Evolutionary conservation across 2,888 invertebrate species (phyloP).

Genomic region (Cryptophagus acutangulus): DNA sequence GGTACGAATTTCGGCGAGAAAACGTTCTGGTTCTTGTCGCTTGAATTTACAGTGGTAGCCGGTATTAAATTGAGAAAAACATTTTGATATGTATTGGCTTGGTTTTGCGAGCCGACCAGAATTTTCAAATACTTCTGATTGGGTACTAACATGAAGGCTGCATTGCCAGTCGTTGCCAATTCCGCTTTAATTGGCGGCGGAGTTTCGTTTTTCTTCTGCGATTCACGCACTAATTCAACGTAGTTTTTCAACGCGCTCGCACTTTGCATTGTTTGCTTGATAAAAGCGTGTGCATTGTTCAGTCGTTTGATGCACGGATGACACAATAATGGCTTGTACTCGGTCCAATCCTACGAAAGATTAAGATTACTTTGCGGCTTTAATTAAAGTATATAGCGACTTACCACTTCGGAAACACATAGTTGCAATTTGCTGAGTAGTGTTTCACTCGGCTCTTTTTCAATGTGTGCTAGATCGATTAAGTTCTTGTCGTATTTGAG

Average conservation of each 20-base stretch:
- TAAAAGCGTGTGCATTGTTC: constrained; percentile 42
- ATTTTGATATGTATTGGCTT: constrained; percentile 38
- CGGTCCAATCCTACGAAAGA: constrained; percentile 41
- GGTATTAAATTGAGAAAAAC: constrained; percentile 43
- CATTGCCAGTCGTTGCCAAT: constrained; percentile 19
- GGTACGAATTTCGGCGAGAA: constrained; percentile 41
- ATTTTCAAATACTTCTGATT: constrained; percentile 41
- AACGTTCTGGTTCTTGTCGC: constrained; percentile 41
- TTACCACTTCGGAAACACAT: constrained; percentile 46
- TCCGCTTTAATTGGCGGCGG: constrained; percentile 23
- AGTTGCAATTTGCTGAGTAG: constrained; percentile 41
- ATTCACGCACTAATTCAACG: constrained; percentile 36
- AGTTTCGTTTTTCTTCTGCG: constrained; percentile 35
- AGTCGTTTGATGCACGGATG: constrained; percentile 42
- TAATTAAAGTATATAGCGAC: constrained; percentile 27
- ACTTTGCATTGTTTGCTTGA: constrained; percentile 42
- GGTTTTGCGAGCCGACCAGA: constrained; percentile 31
- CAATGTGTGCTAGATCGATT: constrained; percentile 41
- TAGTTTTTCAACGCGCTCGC: constrained; percentile 39
- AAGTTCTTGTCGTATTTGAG: constrained; percentile 42
- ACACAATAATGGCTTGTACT: constrained; percentile 41
- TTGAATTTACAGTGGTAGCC: constrained; percentile 28
- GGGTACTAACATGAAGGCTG: constrained; percentile 37
- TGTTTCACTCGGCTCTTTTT: constrained; percentile 40
- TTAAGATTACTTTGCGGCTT: constrained; percentile 6